These are phyloP conservation scores for Dromococcyx pavoninus DNA, from an alignment of 2,797 vertebrate genomes.

Conservation along the genomic window DNA sequence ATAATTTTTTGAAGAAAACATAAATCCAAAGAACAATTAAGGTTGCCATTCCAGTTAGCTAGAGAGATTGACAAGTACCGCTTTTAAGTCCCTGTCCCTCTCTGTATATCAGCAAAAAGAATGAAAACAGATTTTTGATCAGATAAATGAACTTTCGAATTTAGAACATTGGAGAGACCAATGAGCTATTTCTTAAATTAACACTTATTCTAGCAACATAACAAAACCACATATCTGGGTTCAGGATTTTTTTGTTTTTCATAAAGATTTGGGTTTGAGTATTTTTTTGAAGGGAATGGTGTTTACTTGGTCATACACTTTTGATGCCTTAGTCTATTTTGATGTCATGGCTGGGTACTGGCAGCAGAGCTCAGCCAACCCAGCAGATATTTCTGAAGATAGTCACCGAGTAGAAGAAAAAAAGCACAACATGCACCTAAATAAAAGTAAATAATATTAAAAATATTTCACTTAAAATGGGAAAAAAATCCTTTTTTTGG, in stretches of 20 bases:
- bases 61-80: background rate
- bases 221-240: background rate
- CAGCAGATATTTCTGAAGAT: background rate
- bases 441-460: background rate
- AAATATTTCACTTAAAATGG: background rate
- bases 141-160: background rate
- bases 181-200: background rate
- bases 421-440: background rate
- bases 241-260: background rate
- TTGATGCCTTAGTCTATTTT: background rate
- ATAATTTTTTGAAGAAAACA: background rate
- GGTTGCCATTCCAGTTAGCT: background rate
- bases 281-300: background rate
- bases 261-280: background rate
- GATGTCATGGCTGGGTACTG: background rate
- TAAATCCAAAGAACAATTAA: background rate
- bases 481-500: background rate
- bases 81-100: background rate
- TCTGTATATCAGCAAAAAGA: background rate
- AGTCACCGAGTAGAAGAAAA: background rate
- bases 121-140: background rate
- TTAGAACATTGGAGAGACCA: background rate
- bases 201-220: background rate
- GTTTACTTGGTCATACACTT: fast-evolving
- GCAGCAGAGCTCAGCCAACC: background rate